Conservation (phyloP, 37 sponge, comb jelly and placozoan genomes). For the Beroe forskalii region DNA sequence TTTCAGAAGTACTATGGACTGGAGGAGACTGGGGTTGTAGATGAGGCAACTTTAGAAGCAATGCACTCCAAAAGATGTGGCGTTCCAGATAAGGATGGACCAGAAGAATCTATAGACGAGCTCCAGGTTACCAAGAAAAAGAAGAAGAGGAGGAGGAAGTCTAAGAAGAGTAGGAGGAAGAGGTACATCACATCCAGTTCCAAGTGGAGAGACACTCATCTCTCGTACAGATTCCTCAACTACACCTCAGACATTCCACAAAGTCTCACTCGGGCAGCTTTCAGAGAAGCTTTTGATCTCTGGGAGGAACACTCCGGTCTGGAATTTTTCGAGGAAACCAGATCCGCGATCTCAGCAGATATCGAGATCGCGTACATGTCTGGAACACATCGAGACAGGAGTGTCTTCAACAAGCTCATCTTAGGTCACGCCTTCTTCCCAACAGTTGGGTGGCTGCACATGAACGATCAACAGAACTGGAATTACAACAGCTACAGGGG, state of each 20-base stretch:
- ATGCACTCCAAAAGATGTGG: not conserved
- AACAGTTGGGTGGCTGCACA: constrained; percentile 32
- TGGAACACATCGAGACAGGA: not conserved
- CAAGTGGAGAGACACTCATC: not conserved
- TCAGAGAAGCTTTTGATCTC: constrained; percentile 20
- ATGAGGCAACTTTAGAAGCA: not conserved
- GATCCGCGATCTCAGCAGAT: not conserved
- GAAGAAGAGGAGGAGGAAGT: not conserved
- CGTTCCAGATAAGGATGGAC: not conserved
- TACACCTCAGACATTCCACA: constrained; percentile 41
- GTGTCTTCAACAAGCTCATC: constrained; percentile 19
- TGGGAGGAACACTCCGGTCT: constrained; percentile 26
- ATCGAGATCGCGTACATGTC: constrained; percentile 36
- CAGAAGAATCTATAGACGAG: not conserved
- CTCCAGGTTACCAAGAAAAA: not conserved
- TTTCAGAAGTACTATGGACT: constrained; percentile 40
- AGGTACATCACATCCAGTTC: not conserved
- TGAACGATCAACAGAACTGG: constrained; percentile 36
- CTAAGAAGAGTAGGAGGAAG: not conserved
- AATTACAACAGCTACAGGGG: constrained; percentile 30
- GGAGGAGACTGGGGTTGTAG: not conserved
- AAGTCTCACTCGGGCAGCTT: not conserved
- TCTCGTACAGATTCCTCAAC: constrained; percentile 56
- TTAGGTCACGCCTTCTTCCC: constrained; percentile 40
- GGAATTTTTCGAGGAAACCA: constrained; percentile 28